A percentile compares a stretch with the other conserved stretches of the same genome.
These are phyloP conservation scores for Trypoxylus dichotomus DNA, from an alignment of 1,140 invertebrate genomes.

Conservation along the genomic window DNA sequence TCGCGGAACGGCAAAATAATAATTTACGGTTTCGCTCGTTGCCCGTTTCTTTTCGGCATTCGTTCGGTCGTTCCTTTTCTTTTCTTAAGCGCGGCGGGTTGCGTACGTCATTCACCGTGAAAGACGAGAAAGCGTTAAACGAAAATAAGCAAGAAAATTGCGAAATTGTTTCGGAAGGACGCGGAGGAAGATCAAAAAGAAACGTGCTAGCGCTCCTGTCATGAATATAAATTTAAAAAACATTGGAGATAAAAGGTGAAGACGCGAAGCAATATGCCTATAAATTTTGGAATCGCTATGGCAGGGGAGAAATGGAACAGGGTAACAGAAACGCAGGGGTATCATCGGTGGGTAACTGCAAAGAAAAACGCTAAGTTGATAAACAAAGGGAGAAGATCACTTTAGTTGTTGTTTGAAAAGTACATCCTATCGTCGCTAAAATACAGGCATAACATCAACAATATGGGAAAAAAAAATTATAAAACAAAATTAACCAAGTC, in stretches of 20 bases:
- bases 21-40: not conserved
- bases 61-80: not conserved
- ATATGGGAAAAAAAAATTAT: too few species aligned
- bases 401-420: too few species aligned
- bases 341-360: too few species aligned
- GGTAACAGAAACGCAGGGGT: too few species aligned
- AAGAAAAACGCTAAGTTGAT: too few species aligned
- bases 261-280: not conserved
- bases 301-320: too few species aligned
- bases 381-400: too few species aligned
- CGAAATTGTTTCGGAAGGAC: slow-evolving; percentile 1
- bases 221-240: slow-evolving; percentile 1
- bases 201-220: not conserved
- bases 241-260: not conserved
- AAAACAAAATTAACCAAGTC: too few species aligned
- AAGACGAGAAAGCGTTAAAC: not conserved
- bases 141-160: not conserved
- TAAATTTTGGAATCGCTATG: too few species aligned
- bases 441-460: too few species aligned
- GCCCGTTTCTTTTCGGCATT: not conserved
- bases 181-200: not conserved
- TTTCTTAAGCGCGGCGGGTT: not conserved
- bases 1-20: not conserved
- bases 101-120: not conserved
- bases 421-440: too few species aligned